These are phyloP conservation scores for Pangasius mekongensis DNA, from an alignment of 2,797 vertebrate species.

Conservation along the genomic window DNA sequence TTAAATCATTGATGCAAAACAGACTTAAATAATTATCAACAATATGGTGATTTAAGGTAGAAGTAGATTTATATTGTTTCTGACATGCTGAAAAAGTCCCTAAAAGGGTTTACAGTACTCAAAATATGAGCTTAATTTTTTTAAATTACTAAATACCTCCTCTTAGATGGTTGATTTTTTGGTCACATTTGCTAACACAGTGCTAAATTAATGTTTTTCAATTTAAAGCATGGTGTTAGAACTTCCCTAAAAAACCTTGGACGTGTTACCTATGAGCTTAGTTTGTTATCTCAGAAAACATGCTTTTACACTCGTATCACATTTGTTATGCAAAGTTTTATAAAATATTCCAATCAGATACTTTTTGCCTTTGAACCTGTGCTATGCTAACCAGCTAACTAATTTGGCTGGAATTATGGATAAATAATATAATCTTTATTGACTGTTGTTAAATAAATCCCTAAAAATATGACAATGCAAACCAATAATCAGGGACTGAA, in stretches of 20 bases:
- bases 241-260: not conserved
- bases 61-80: not conserved
- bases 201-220: not conserved
- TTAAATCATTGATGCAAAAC: constrained; percentile 70
- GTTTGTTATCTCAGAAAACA: not conserved
- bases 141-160: not conserved
- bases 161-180: not conserved
- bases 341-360: not conserved
- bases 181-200: not conserved
- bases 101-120: not conserved
- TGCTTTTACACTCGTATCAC: not conserved
- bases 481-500: not conserved
- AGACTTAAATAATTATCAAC: constrained; percentile 48
- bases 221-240: not conserved
- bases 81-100: not conserved
- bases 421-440: not conserved
- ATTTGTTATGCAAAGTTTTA: not conserved
- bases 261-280: not conserved
- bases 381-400: not conserved
- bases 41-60: constrained; percentile 47
- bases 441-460: constrained; percentile 11
- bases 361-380: not conserved
- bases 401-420: not conserved
- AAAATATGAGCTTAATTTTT: not conserved
- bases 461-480: not conserved